Percentiles rank a stretch among this genome's conserved stretches.
phyloP scores from a whole-genome alignment of 2,888 invertebrate genomes.

The Thyatira batis region DNA sequence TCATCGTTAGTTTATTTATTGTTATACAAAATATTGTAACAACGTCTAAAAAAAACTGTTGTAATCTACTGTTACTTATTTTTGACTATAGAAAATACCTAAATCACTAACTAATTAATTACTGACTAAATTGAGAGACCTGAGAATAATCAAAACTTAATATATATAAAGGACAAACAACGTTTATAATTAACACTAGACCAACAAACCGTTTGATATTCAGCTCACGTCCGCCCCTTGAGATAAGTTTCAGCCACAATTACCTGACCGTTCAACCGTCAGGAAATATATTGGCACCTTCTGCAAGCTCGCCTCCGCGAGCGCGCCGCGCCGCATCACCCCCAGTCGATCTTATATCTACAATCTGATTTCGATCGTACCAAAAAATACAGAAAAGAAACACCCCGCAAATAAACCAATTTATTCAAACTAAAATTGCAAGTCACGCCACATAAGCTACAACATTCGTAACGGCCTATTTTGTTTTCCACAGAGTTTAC shows the following conservation, averaged over 20 bases:
- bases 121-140: too few species aligned
- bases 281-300: slow-evolving; percentile 80
- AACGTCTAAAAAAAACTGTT: too few species aligned
- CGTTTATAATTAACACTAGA: slow-evolving; percentile 72
- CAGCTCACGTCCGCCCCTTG: slow-evolving; percentile 71
- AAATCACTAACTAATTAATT: too few species aligned
- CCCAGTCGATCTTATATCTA: slow-evolving; percentile 59
- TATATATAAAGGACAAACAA: slow-evolving; percentile 47
- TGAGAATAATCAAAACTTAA: too few species aligned
- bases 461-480: slow-evolving; percentile 17
- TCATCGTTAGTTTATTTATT: too few species aligned
- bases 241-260: slow-evolving; percentile 81
- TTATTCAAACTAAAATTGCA: slow-evolving; percentile 41
- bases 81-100: too few species aligned
- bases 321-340: slow-evolving; percentile 34
- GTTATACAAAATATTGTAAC: too few species aligned
- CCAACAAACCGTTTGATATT: slow-evolving; percentile 64
- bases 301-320: slow-evolving; percentile 57
- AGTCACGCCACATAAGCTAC: slow-evolving; percentile 34
- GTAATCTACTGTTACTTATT: too few species aligned
- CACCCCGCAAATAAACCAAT: slow-evolving; percentile 36
- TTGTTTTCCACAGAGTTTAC: slow-evolving; percentile 33
- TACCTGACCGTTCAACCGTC: slow-evolving; percentile 78
- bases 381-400: slow-evolving; percentile 34
- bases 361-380: slow-evolving; percentile 56